Base-by-base conservation (phyloP, 92 coral and sea anemone species). In the Zoanthus sansibaricus region DNA sequence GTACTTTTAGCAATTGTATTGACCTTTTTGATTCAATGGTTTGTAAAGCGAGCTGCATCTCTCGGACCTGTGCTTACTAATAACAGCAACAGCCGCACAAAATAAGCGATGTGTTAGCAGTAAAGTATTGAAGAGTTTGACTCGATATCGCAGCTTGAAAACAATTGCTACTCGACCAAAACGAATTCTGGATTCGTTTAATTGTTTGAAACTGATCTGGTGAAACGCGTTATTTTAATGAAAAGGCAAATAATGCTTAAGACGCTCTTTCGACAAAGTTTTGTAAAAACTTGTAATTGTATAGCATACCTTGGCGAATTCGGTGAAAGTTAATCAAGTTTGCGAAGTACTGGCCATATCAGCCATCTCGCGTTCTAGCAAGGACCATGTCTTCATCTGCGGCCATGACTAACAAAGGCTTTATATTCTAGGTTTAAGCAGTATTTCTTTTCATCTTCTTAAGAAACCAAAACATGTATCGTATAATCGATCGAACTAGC, bases 391-490 rank as follows among this genome's bases (percentile, higher is more conserved):
- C 44, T 80, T 62, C 73, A 46, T 68, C 52, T 20, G 32, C 49
- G 73, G 74, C 47, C 75, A 80, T 66, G 17, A 11, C 75, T 66
- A 64, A 55, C 25, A 25, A 64, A 30, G 46, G 52, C 45, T 32
- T 46, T 42, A 66, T 46, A 66, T 30, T 12, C 62, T 80, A 80
- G 4, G 48, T 7, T 64, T 18, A 66, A 15, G 46, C 62, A 72
- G 45, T 44, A 46, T 8, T 79, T 79, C 84, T 67, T 25, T 61
- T 62, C 54, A 75, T 48, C 62, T 11, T n/a, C 32, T 48, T 30
- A 69, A 30, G 7, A 69, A 30, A 62, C 69, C 69, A 78, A 80
- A 80, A 80, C 61, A 80, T 70, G 75, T 58, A 42, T n/a, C 62
- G 66, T 66, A 33, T 7, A 64, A 45, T 64, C 42, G 59, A 80